Conservation (phyloP, 2,113 vertebrate genomes). For the Oryzias celebensis region DNA sequence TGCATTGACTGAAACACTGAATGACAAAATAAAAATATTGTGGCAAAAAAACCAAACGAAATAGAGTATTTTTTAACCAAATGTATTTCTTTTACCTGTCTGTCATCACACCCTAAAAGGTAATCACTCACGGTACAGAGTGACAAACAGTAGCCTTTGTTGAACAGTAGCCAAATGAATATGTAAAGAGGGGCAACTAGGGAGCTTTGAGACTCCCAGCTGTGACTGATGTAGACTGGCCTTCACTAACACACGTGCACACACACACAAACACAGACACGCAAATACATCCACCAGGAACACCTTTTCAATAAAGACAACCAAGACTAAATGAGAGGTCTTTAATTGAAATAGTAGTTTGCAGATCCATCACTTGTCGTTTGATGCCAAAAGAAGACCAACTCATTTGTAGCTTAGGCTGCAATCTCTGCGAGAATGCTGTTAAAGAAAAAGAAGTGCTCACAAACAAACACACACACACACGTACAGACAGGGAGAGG, state of each 20-base stretch:
- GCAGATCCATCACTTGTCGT: conserved; percentile 65
- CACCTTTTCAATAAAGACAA: conserved; percentile 48
- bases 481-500: not conserved
- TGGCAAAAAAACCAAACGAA: too few relatives aligned
- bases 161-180: conserved; percentile 74
- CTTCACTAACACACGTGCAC: conserved; percentile 16
- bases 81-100: not conserved
- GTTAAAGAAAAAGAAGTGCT: not conserved
- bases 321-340: conserved; percentile 63
- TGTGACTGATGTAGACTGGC: conserved; percentile 65
- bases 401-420: conserved; percentile 52
- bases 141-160: conserved; percentile 63
- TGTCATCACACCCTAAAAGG: not conserved
- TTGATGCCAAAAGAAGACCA: conserved; percentile 41
- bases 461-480: not conserved
- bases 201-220: conserved; percentile 72
- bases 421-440: conserved; percentile 8
- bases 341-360: conserved; percentile 64
- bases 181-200: conserved; percentile 79
- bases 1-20: too few relatives aligned
- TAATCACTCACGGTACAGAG: conserved; percentile 22
- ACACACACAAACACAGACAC: conserved; percentile 35
- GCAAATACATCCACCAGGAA: conserved; percentile 22
- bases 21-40: too few relatives aligned
- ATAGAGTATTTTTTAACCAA: too few relatives aligned